These are phyloP conservation scores for Ascidia mentula DNA, from an alignment of 23 tunicate species.

Conservation along the genomic window DNA sequence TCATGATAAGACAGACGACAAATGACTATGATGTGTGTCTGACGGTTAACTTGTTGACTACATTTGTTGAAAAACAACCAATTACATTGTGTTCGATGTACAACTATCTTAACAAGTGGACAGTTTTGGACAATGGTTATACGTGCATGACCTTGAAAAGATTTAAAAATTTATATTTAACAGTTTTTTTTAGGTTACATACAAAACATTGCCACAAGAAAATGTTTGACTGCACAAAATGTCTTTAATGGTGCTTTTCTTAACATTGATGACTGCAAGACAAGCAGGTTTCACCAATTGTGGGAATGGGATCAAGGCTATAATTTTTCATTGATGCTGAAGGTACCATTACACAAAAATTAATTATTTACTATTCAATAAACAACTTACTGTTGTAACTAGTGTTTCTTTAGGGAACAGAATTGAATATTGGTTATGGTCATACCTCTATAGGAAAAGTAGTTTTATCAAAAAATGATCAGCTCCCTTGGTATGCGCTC, in stretches of 20 bases:
- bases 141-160: not conserved
- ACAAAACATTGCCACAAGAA: constrained; percentile 23
- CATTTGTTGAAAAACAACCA: constrained; percentile 34
- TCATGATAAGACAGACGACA: constrained; percentile 58
- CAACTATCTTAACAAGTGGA: constrained; percentile 47
- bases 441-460: constrained; percentile 42
- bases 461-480: not conserved
- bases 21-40: constrained; percentile 46
- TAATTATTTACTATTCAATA: no score
- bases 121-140: constrained; percentile 19
- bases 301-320: constrained; percentile 36
- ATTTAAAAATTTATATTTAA: not conserved
- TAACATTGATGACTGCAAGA: constrained; percentile 16
- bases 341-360: no score
- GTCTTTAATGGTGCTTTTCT: constrained; percentile 11
- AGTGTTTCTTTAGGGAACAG: constrained; percentile 6
- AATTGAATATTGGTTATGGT: constrained; percentile 31
- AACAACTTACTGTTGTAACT: not conserved
- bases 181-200: constrained; percentile 17
- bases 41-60: constrained; percentile 32
- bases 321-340: no score
- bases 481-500: constrained; percentile 53
- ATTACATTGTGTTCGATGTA: constrained; percentile 16
- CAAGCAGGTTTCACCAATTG: not conserved
- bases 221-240: constrained; percentile 29